phyloP scores from a whole-genome alignment of 2,113 vertebrate species.

The Argyrosomus japonicus region DNA sequence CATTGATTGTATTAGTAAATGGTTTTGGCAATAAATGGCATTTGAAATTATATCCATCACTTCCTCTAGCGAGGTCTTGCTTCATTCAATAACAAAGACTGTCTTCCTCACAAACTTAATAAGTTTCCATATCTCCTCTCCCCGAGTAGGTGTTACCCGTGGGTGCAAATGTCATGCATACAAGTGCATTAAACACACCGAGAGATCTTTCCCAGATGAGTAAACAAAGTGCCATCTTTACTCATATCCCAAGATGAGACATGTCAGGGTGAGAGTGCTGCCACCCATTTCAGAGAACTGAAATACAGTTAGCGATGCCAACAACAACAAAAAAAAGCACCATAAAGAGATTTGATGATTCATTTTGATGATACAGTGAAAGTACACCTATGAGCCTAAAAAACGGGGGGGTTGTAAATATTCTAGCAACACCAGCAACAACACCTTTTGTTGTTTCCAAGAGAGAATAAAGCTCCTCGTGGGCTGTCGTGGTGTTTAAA shows the following conservation, averaged over 20 bases:
- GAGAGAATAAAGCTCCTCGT: background rate
- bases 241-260: conserved; percentile 45
- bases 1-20: background rate
- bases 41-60: conserved; percentile 20
- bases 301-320: conserved; percentile 4
- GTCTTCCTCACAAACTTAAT: background rate
- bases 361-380: conserved; percentile 16
- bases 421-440: background rate
- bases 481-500: conserved; percentile 19
- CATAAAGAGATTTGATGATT: background rate
- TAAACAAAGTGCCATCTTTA: conserved; percentile 1
- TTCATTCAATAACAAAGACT: background rate
- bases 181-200: background rate
- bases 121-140: background rate
- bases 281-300: conserved; percentile 21
- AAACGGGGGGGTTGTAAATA: background rate
- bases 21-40: background rate
- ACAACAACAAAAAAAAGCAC: background rate
- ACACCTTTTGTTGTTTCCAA: background rate
- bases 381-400: background rate
- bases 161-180: background rate
- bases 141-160: background rate
- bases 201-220: conserved; percentile 3
- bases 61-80: background rate
- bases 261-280: conserved; percentile 25